Base-by-base conservation (phyloP, 2,888 invertebrate species). In the Trimorus sp. region DNA sequence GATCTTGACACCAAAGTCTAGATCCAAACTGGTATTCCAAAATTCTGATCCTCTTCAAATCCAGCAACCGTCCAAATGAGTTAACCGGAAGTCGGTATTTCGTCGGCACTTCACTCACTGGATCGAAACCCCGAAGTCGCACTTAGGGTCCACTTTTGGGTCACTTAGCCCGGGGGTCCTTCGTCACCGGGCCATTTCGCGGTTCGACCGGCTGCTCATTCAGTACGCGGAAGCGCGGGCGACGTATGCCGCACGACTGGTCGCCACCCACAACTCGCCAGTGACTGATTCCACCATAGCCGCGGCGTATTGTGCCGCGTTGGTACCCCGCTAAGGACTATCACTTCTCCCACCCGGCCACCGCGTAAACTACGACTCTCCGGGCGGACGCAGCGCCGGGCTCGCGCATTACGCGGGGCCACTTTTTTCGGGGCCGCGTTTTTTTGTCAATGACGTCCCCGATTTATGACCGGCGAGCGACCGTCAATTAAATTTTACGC, bases 271-370 rank as follows among this genome's bases (percentile, higher is more conserved):
- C 90, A 90, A 90, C 90, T 90, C 89, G 89, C 89, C 88, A 89
- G 89, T 90, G 90, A 91, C 91, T 91, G 91, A 90, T 91, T 90
- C 89, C 88, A 88, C 89, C 89, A 89, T 88, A 89, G 89, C 88
- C 85, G 87, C 88, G 88, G 88, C 26, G 26, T 89, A 89, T 89
- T 90, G 88, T 89, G 86, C 89, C 86, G 86, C 87, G 83, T 87
- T 88, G 87, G 87, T 88, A 85, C 88, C 87, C 85, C 86, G 87
- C 86, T 88, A 87, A 89, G 88, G 89, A 90, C 90, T 90, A 90
- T 91, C 90, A 90, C 90, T 90, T 90, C 91, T 90, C 91, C 90
- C 89, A 90, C 90, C 87, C 88, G 87, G 87, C 87, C 87, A 88
- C 88, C 86, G 87, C 85, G 87, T 85, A 87, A 88, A 87, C 83